Evolutionary conservation across 2,113 vertebrate genomes (phyloP).

Genomic region (Tympanuchus pallidicinctus): DNA sequence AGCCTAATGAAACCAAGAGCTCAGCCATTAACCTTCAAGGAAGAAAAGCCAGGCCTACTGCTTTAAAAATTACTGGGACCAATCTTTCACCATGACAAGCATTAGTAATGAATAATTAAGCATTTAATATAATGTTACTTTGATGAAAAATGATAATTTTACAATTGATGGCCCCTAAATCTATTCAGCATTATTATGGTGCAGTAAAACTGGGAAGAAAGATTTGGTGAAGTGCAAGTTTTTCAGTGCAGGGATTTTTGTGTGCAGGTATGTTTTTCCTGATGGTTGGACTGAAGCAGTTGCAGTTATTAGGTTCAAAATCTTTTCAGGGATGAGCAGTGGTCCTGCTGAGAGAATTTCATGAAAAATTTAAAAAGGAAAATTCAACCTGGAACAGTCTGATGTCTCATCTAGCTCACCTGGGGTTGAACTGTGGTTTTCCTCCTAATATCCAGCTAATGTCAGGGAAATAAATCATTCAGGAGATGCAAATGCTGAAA

Average conservation of each 20-base stretch:
- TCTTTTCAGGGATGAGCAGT: slow-evolving; percentile 85
- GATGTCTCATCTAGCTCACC: slow-evolving; percentile 73
- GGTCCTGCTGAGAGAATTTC: slow-evolving; percentile 87
- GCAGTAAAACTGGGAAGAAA: slow-evolving; percentile 75
- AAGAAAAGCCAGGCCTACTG: slow-evolving; percentile 81
- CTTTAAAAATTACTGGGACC: slow-evolving; percentile 86
- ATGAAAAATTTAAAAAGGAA: slow-evolving; percentile 93
- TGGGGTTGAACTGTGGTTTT: slow-evolving; percentile 83
- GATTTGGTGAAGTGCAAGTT: slow-evolving; percentile 82
- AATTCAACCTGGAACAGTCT: slow-evolving; percentile 86
- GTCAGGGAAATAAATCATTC: slow-evolving; percentile 87
- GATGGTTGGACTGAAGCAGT: slow-evolving; percentile 79
- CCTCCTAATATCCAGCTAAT: slow-evolving; percentile 79
- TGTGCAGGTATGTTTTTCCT: slow-evolving; percentile 17
- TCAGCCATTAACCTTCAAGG: slow-evolving; percentile 90
- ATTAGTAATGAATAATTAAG: slow-evolving; percentile 98
- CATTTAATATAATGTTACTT: slow-evolving; percentile 92
- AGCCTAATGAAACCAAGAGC: slow-evolving; percentile 84
- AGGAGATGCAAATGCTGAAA: slow-evolving; percentile 78
- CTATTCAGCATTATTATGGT: slow-evolving; percentile 80
- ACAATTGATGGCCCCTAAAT: slow-evolving; percentile 88
- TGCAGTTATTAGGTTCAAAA: slow-evolving; percentile 85
- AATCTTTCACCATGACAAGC: slow-evolving; percentile 92
- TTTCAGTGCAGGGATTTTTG: slow-evolving; percentile 29
- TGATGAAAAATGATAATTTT: slow-evolving; percentile 91